Conservation (phyloP, 1,140 invertebrate genomes). For the Cyclargus thomasi region DNA sequence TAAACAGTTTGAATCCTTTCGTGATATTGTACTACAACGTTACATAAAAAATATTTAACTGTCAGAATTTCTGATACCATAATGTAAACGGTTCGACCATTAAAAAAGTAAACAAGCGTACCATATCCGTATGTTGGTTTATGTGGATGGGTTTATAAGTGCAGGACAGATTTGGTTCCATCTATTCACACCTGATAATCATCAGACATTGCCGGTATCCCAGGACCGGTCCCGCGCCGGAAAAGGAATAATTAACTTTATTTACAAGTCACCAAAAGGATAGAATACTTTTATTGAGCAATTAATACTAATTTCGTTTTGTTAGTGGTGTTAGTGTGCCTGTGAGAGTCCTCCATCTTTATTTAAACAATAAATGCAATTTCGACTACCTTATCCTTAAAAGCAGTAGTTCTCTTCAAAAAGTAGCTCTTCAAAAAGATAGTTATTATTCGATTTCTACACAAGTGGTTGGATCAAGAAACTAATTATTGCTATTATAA, state of each 20-base stretch:
- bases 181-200: slow-evolving; percentile 71
- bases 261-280: slow-evolving; percentile 12
- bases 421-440: too few species aligned
- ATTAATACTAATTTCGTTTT: neutral
- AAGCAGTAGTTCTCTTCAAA: too few species aligned
- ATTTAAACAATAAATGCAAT: neutral
- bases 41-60: neutral
- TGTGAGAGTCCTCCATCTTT: neutral
- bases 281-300: neutral
- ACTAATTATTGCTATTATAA: too few species aligned
- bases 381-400: too few species aligned
- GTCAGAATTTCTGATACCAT: neutral
- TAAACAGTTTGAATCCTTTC: too few species aligned
- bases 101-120: neutral
- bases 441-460: too few species aligned
- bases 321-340: neutral
- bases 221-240: slow-evolving; percentile 17
- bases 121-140: slow-evolving; percentile 36
- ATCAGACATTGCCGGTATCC: slow-evolving; percentile 50
- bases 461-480: too few species aligned
- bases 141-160: slow-evolving; percentile 44
- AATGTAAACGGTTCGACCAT: slow-evolving; percentile 17
- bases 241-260: slow-evolving; percentile 16
- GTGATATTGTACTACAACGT: too few species aligned
- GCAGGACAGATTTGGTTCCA: slow-evolving; percentile 49